phyloP scores from a whole-genome alignment of 2,888 invertebrate species.

The Chorisops tibialis region DNA sequence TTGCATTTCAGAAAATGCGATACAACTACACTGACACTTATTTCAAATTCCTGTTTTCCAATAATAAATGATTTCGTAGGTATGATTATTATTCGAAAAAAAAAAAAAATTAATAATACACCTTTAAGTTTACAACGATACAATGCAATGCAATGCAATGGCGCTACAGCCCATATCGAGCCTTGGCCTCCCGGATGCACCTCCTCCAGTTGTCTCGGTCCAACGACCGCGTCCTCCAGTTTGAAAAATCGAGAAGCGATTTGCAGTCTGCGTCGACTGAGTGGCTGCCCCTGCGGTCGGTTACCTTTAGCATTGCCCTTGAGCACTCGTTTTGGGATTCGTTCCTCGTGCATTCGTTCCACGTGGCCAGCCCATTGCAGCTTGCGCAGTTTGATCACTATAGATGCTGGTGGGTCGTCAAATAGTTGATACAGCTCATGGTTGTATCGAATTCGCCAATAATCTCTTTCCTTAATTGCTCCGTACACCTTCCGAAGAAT shows the following conservation, averaged over 20 bases:
- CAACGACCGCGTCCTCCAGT: background rate
- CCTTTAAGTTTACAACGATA: too few species aligned
- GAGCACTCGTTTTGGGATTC: background rate
- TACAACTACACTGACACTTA: too few species aligned
- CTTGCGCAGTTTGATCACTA: background rate
- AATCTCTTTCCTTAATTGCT: background rate
- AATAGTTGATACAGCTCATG: slow-evolving; percentile 1
- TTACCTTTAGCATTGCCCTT: background rate
- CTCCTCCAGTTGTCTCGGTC: background rate
- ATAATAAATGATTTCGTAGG: too few species aligned
- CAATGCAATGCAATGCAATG: too few species aligned
- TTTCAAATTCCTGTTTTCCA: too few species aligned
- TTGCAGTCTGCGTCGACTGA: background rate
- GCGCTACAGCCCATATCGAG: background rate
- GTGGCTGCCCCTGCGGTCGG: background rate
- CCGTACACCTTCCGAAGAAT: slow-evolving; percentile 27
- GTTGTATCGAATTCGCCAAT: slow-evolving; percentile 23
- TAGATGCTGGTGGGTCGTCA: too few species aligned
- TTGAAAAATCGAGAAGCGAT: too few species aligned
- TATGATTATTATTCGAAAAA: too few species aligned
- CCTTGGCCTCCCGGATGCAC: background rate
- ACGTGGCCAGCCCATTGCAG: too few species aligned
- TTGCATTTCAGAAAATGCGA: too few species aligned
- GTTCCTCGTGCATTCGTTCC: too few species aligned
- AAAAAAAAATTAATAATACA: too few species aligned